Conservation (phyloP, 2,113 vertebrate species). For the Todiramphus saurophagus region DNA sequence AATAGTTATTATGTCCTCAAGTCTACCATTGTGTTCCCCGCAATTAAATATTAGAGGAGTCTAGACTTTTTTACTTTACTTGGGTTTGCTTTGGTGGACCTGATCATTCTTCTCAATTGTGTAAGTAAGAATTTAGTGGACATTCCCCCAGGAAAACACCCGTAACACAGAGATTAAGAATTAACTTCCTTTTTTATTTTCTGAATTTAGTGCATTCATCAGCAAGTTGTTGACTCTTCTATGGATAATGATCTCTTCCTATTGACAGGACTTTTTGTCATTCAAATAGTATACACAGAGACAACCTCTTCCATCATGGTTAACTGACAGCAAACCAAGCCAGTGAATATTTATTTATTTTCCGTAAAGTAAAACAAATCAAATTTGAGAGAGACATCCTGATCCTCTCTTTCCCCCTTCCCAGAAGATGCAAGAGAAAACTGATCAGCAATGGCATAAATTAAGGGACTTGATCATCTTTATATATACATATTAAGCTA, state of each 20-base stretch:
- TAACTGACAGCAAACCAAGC: not conserved
- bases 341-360: not conserved
- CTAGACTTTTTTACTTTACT: not conserved
- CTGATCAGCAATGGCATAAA: not conserved
- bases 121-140: not conserved
- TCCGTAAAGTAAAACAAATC: not conserved
- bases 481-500: not conserved
- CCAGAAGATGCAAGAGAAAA: not conserved
- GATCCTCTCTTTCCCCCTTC: not conserved
- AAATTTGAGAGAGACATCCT: not conserved
- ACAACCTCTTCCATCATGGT: not conserved
- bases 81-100: not conserved
- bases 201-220: not conserved
- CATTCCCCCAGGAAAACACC: not conserved
- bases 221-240: not conserved
- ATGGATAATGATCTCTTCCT: not conserved
- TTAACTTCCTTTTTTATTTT: not conserved
- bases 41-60: not conserved
- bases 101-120: accelerated
- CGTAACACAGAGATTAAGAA: accelerated
- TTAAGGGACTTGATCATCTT: not conserved
- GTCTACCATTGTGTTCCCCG: not conserved
- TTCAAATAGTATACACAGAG: not conserved
- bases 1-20: not conserved
- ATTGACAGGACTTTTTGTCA: not conserved